A percentile compares a stretch with the other conserved stretches of the same genome.
Conservation (phyloP, 2,113 vertebrate genomes). For the Bostrychus sinensis region DNA sequence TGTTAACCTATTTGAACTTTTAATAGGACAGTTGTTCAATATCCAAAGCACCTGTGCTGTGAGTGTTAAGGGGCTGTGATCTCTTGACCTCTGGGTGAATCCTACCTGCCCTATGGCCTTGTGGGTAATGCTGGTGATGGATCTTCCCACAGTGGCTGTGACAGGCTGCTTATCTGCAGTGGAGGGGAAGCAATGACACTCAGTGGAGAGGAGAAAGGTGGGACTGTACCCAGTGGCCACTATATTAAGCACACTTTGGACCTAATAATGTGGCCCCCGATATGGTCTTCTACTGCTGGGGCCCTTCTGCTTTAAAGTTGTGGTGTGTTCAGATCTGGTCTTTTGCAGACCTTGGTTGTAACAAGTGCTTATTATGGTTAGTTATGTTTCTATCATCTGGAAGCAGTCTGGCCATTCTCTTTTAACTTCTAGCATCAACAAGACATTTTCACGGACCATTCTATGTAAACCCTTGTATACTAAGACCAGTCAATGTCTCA, state of each 20-base stretch:
- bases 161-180: conserved; percentile 43
- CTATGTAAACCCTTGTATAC: too few relatives aligned
- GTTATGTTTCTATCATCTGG: too few relatives aligned
- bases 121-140: conserved; percentile 58
- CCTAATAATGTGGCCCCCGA: neutral
- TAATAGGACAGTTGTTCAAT: conserved; percentile 4
- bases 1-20: conserved; percentile 34
- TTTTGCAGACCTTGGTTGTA: too few relatives aligned
- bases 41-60: conserved; percentile 54
- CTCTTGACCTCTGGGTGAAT: conserved; percentile 37
- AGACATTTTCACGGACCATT: too few relatives aligned
- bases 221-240: neutral
- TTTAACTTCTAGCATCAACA: too few relatives aligned
- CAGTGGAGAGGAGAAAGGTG: conserved; percentile 16
- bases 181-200: conserved; percentile 24
- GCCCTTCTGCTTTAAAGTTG: too few relatives aligned
- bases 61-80: conserved; percentile 26
- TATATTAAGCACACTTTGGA: neutral
- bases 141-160: conserved; percentile 60
- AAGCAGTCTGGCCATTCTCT: too few relatives aligned
- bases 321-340: too few relatives aligned
- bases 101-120: conserved; percentile 50
- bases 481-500: too few relatives aligned
- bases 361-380: too few relatives aligned
- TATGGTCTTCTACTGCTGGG: too few relatives aligned